phyloP scores from a whole-genome alignment of 2,888 invertebrate genomes.

The Agrilus biguttatus region DNA sequence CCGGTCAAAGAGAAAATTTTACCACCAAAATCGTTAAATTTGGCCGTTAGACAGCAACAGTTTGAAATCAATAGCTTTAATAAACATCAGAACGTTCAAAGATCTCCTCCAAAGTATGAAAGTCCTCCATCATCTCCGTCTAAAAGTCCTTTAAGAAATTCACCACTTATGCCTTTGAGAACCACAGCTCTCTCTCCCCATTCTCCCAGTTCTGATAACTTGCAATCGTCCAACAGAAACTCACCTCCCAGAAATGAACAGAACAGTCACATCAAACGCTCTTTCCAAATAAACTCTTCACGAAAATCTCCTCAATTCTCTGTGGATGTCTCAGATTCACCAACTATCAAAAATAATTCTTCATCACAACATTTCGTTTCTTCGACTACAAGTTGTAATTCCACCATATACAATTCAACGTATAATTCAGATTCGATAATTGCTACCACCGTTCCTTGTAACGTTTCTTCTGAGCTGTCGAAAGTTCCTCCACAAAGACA shows the following conservation, averaged over 20 bases:
- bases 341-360: no score
- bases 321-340: no score
- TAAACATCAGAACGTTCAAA: constrained; percentile 10
- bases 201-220: constrained; percentile 1
- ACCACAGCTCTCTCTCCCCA: constrained; percentile 19
- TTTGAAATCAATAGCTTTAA: constrained; percentile 12
- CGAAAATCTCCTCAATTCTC: no score
- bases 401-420: no score
- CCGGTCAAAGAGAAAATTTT: constrained; percentile 38
- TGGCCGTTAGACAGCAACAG: constrained; percentile 20
- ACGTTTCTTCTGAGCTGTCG: not conserved
- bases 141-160: constrained; percentile 21
- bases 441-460: not conserved
- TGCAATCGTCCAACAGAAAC: not conserved
- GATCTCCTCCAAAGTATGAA: constrained; percentile 18
- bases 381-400: no score
- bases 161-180: constrained; percentile 23
- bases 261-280: not conserved
- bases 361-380: no score
- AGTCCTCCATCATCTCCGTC: constrained; percentile 22
- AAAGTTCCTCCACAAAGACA: not conserved
- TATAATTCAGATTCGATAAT: no score
- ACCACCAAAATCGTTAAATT: constrained; percentile 22
- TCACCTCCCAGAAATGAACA: constrained; percentile 2
- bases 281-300: constrained; percentile 3